Evolutionary conservation across 2,113 vertebrate species (phyloP).

Genomic region (Phrynocephalus versicolor): DNA sequence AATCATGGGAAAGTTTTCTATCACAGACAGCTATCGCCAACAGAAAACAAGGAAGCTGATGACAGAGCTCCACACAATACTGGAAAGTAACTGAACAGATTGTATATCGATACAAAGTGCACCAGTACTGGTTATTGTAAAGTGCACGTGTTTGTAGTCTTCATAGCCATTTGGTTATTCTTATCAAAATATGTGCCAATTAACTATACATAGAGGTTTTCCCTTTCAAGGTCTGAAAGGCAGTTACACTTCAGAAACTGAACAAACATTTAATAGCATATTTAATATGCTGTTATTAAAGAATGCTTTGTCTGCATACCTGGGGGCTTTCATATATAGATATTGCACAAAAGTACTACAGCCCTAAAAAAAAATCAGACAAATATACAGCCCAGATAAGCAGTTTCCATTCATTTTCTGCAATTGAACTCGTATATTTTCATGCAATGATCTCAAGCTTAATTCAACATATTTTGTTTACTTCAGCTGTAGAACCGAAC

Average conservation of each 20-base stretch:
- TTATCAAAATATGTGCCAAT: not conserved
- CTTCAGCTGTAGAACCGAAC: not conserved
- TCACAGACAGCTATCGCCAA: not conserved
- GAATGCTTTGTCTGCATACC: not conserved
- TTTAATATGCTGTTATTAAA: not conserved
- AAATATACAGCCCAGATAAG: not conserved
- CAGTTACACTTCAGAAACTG: not conserved
- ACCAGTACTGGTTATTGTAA: slow-evolving; percentile 21
- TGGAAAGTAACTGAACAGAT: slow-evolving; percentile 9
- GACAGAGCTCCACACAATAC: not conserved
- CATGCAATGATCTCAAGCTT: not conserved
- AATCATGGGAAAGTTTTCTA: not conserved
- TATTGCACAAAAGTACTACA: not conserved
- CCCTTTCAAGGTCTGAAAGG: not conserved
- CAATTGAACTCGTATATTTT: not conserved
- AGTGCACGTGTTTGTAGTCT: not conserved
- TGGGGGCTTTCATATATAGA: not conserved
- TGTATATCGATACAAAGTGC: not conserved
- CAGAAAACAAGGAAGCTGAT: slow-evolving; percentile 1
- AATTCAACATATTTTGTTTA: not conserved
- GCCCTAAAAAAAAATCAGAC: not conserved
- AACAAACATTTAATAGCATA: not conserved
- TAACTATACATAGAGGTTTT: not conserved
- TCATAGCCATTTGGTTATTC: not conserved
- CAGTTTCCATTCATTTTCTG: not conserved